Evolutionary conservation across 2,113 vertebrate genomes (phyloP), one percentile per base, ranked within the genome.

Genomic region (Cephalopholis sonnerati): DNA sequence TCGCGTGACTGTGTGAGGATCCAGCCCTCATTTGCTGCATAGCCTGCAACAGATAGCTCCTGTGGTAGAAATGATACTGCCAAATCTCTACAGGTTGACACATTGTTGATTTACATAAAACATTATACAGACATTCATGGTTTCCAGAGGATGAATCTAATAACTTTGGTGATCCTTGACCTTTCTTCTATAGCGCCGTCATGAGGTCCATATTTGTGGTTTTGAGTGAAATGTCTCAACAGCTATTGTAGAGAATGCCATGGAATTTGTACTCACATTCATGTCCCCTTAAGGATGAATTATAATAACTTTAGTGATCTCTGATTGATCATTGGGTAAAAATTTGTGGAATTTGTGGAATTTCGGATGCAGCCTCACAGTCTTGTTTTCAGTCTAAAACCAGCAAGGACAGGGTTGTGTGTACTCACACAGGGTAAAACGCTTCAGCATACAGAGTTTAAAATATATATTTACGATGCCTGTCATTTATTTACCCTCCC

Each of bases 401-500:
- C 24, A 2, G 66, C 57, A 57, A 63, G 27, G 61, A 79, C 27
- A 44, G 32, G 50, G 11, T 6, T 39, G 12, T 18, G 29, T 46
- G 7, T 32, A 17, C 32, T 39, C 51, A 11, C 63, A 22, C 3
- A 18, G 44, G 5, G 29, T 27, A 62, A 1, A 74, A 72, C 61
- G 32, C 70, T 78, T 48, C 17, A 17, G 9, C 20, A 29, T n/a
- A n/a, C 39, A 57, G 11, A 15, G 29, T 61, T 77, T 65, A 62
- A 53, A 77, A 77, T 76, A 81, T 73, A 77, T 57, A 65, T 89
- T 84, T 75, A 81, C 48, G 22, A 64, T 29, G 11, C 18, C 51
- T 68, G 62, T 64, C 68, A 51, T 72, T 59, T 67, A 71, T 91
- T 88, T 50, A 39, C 48, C 59, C 74, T 74, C 65, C 69, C 72